Evolutionary conservation across 2,888 invertebrate species (phyloP).

Genomic region (Phaonia tiefii): DNA sequence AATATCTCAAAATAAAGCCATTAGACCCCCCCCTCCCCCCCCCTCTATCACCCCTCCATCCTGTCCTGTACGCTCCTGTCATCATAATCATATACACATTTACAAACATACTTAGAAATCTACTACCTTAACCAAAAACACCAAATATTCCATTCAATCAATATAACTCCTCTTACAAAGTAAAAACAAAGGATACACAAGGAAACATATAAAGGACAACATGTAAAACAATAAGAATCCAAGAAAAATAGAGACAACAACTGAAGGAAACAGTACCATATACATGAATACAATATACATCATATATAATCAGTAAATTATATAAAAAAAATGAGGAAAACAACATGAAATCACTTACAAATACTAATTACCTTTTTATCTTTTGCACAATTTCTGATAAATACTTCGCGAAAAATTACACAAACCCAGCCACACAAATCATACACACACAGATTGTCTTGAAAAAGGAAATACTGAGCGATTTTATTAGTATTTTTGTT

Average conservation of each 20-base stretch:
- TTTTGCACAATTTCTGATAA: slow-evolving; percentile 23
- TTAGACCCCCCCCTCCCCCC: slow-evolving; percentile 9
- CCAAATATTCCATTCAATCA: slow-evolving; percentile 49
- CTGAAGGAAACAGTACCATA: slow-evolving; percentile 28
- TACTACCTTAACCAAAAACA: slow-evolving; percentile 63
- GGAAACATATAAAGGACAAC: slow-evolving; percentile 13
- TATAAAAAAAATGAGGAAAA: slow-evolving; percentile 18
- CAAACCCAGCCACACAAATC: background rate
- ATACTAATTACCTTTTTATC: slow-evolving; percentile 1
- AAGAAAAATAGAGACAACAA: background rate
- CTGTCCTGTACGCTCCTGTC: slow-evolving; percentile 53
- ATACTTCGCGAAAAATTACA: slow-evolving; percentile 2
- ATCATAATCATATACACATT: slow-evolving; percentile 49
- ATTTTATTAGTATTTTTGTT: too few relatives aligned
- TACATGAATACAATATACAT: slow-evolving; percentile 1
- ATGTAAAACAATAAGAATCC: background rate
- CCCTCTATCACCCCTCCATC: slow-evolving; percentile 40
- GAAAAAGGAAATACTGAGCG: too few relatives aligned
- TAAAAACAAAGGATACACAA: background rate
- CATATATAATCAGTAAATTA: slow-evolving; percentile 28
- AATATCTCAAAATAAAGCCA: slow-evolving; percentile 67
- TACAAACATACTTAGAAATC: slow-evolving; percentile 40
- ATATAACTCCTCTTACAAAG: slow-evolving; percentile 10
- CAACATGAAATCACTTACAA: slow-evolving; percentile 5
- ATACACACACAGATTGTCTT: too few relatives aligned